A percentile compares a stretch with the other conserved stretches of the same genome.
These are phyloP conservation scores for Rhizomys pruinosus DNA, from an alignment of 2,113 vertebrate genomes.

Conservation along the genomic window DNA sequence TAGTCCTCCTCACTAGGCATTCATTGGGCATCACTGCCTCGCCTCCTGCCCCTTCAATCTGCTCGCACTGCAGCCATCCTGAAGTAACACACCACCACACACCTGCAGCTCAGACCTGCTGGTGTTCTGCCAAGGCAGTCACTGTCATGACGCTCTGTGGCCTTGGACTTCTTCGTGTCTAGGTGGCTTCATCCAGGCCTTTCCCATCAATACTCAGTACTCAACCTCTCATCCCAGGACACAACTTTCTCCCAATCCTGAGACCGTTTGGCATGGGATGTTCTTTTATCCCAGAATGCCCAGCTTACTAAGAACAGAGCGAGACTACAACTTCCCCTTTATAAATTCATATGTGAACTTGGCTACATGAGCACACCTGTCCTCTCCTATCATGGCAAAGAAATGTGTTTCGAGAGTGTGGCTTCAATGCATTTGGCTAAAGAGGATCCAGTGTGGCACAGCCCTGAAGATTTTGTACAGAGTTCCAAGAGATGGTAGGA, in stretches of 20 bases:
- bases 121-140: no score
- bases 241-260: not conserved
- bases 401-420: not conserved
- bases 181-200: not conserved
- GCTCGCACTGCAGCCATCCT: not conserved
- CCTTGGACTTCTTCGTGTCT: not conserved
- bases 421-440: not conserved
- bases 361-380: not conserved
- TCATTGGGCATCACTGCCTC: not conserved
- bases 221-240: not conserved
- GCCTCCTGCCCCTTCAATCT: not conserved
- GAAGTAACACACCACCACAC: not conserved
- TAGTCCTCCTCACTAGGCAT: not conserved
- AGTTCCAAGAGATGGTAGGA: fast-evolving
- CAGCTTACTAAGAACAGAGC: not conserved
- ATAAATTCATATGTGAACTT: not conserved
- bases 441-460: not conserved
- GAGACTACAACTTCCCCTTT: not conserved
- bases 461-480: not conserved
- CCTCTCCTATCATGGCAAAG: not conserved
- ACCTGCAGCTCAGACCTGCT: not conserved
- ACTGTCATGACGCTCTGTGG: no score
- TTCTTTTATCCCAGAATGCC: not conserved
- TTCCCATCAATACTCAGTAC: not conserved
- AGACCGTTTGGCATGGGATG: not conserved